phyloP scores from a whole-genome alignment of 2,113 vertebrate species.

The Thalassoma bifasciatum region DNA sequence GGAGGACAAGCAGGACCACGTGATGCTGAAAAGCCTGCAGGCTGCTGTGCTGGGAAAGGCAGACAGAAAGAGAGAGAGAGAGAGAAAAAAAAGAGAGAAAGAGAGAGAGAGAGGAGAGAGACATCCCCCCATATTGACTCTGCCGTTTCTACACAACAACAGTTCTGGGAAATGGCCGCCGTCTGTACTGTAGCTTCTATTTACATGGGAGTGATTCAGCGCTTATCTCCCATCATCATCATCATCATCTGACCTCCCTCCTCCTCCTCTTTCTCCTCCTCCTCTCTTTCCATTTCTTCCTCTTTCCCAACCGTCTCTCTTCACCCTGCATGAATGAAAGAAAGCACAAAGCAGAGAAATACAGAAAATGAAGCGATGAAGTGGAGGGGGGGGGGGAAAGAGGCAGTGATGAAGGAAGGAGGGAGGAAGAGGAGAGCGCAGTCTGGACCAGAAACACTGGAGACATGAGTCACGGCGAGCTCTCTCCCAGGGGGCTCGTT shows the following conservation, averaged over 20 bases:
- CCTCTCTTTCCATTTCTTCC: slow-evolving; percentile 34
- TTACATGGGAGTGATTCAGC: slow-evolving; percentile 74
- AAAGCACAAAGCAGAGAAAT: slow-evolving; percentile 39
- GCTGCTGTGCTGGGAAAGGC: slow-evolving; percentile 76
- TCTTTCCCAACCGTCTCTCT: neutral
- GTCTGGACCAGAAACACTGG: slow-evolving; percentile 76
- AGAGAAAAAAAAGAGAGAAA: too few relatives aligned
- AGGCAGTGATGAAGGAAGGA: slow-evolving; percentile 26
- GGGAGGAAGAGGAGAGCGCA: slow-evolving; percentile 34
- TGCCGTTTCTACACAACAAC: slow-evolving; percentile 79
- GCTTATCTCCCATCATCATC: slow-evolving; percentile 69
- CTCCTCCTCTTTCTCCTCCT: too few relatives aligned
- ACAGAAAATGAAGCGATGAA: slow-evolving; percentile 6
- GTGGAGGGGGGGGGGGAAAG: neutral
- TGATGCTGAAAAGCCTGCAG: slow-evolving; percentile 79
- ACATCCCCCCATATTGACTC: slow-evolving; percentile 76
- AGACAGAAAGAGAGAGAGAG: slow-evolving; percentile 68
- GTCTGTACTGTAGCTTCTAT: slow-evolving; percentile 74
- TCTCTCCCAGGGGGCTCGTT: slow-evolving; percentile 77
- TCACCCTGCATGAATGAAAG: slow-evolving; percentile 58
- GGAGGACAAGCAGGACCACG: slow-evolving; percentile 70
- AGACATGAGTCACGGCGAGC: slow-evolving; percentile 82
- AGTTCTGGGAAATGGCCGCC: slow-evolving; percentile 82
- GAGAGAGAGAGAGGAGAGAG: too few relatives aligned
- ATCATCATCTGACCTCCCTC: slow-evolving; percentile 33